phyloP scores from a whole-genome alignment of 1,140 invertebrate species.

The Eriocheir sinensis region DNA sequence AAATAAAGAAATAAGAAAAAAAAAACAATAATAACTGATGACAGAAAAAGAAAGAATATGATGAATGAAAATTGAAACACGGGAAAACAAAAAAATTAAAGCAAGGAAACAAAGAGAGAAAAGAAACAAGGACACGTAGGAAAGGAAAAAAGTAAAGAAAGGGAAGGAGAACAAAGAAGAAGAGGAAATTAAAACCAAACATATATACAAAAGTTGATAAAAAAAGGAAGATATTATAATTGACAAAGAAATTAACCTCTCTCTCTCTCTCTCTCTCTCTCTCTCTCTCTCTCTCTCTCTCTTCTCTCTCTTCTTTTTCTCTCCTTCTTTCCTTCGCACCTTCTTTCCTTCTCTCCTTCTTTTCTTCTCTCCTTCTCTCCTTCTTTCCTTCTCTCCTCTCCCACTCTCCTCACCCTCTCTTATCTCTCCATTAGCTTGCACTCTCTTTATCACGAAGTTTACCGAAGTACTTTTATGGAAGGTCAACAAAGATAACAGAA shows the following conservation, averaged over 20 bases:
- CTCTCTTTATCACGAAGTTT: background rate
- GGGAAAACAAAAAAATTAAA: no score
- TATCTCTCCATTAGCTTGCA: background rate
- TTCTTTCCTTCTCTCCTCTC: background rate
- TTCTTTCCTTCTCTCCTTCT: no score
- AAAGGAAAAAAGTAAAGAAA: background rate
- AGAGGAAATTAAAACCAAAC: background rate
- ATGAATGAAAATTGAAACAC: no score
- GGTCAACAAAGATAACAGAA: background rate
- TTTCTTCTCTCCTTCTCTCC: no score
- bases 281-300: no score
- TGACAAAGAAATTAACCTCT: no score
- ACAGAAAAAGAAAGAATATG: background rate
- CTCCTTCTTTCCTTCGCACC: no score
- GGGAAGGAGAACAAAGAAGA: background rate
- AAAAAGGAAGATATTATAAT: background rate
- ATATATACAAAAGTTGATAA: no score
- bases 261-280: no score
- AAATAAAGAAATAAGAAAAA: background rate
- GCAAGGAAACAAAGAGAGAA: background rate
- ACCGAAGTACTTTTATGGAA: background rate
- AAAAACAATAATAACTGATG: no score
- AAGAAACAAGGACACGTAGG: background rate
- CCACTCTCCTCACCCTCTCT: slow-evolving; percentile 18
- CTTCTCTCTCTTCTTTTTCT: no score